A percentile compares a stretch with the other conserved stretches of the same genome.
phyloP scores from a whole-genome alignment of 2,797 vertebrate genomes.

The Oreonectes daqikongensis region DNA sequence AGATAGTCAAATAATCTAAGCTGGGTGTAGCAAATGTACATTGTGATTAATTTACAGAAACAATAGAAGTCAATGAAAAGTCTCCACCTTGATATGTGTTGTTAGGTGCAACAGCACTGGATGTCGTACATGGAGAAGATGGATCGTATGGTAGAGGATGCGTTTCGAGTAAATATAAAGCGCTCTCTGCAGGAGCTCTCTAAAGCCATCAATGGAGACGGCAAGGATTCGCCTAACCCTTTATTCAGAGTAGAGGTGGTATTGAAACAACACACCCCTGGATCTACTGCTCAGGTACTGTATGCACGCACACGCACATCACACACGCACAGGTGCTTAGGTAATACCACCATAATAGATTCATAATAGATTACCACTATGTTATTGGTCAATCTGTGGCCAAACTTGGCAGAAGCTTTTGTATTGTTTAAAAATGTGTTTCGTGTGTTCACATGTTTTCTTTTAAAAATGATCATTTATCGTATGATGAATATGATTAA shows the following conservation, averaged over 20 bases:
- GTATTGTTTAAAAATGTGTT: too few relatives aligned
- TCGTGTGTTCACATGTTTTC: not conserved
- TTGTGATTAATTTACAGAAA: not conserved
- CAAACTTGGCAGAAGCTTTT: not conserved
- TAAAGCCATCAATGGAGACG: constrained; percentile 83
- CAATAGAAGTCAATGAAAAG: not conserved
- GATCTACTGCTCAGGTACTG: constrained; percentile 78
- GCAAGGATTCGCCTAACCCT: constrained; percentile 78
- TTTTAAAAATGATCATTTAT: too few relatives aligned
- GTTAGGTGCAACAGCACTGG: constrained; percentile 86
- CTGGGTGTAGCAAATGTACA: constrained; percentile 22
- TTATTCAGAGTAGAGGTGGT: constrained; percentile 83
- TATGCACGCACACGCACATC: constrained; percentile 6
- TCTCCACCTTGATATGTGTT: constrained; percentile 27
- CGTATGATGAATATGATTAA: too few relatives aligned
- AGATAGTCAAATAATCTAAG: too few relatives aligned
- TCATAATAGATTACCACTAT: not conserved
- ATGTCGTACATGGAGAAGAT: constrained; percentile 75
- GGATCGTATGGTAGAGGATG: constrained; percentile 82
- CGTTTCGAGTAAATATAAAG: constrained; percentile 81
- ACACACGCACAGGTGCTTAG: not conserved
- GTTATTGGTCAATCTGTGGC: not conserved
- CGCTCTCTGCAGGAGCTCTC: constrained; percentile 83
- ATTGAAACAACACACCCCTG: constrained; percentile 67
- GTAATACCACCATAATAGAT: not conserved